Conservation (phyloP, 2,888 invertebrate species). For the Galerucella nymphaeae region DNA sequence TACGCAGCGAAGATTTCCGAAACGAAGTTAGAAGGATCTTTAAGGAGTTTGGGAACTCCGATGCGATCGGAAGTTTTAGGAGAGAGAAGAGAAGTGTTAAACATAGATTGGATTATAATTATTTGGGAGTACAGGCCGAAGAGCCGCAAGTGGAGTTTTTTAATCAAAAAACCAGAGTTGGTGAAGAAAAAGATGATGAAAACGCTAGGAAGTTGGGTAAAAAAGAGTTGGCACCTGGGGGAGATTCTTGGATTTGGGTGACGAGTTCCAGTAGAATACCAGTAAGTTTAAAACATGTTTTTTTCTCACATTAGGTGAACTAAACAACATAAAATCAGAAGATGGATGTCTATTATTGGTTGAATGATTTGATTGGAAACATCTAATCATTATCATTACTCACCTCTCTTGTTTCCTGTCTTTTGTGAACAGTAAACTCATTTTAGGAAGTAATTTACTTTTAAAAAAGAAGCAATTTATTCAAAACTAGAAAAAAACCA, state of each 20-base stretch:
- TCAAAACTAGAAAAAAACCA: neutral
- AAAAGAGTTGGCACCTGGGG: slow-evolving; percentile 77
- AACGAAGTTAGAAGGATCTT: slow-evolving; percentile 58
- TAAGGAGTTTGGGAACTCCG: slow-evolving; percentile 47
- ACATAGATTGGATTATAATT: slow-evolving; percentile 51
- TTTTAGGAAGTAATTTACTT: neutral
- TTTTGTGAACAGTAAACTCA: neutral
- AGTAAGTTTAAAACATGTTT: slow-evolving; percentile 66
- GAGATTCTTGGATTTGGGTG: slow-evolving; percentile 87
- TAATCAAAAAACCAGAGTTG: slow-evolving; percentile 75
- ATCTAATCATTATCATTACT: too few relatives aligned
- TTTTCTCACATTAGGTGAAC: too few relatives aligned
- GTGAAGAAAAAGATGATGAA: slow-evolving; percentile 64
- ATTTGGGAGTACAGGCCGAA: slow-evolving; percentile 54
- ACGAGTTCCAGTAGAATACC: slow-evolving; percentile 89
- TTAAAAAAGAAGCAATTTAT: neutral
- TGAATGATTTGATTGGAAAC: too few relatives aligned
- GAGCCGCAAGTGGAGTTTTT: slow-evolving; percentile 78
- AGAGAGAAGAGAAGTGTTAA: slow-evolving; percentile 42
- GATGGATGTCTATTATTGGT: too few relatives aligned
- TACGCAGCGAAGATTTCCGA: slow-evolving; percentile 53
- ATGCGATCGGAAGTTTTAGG: slow-evolving; percentile 26
- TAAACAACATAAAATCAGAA: too few relatives aligned
- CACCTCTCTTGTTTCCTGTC: neutral
- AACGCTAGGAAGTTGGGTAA: slow-evolving; percentile 66